Conservation (phyloP, 2,797 vertebrate genomes). For the Protosalanx chinensis region DNA sequence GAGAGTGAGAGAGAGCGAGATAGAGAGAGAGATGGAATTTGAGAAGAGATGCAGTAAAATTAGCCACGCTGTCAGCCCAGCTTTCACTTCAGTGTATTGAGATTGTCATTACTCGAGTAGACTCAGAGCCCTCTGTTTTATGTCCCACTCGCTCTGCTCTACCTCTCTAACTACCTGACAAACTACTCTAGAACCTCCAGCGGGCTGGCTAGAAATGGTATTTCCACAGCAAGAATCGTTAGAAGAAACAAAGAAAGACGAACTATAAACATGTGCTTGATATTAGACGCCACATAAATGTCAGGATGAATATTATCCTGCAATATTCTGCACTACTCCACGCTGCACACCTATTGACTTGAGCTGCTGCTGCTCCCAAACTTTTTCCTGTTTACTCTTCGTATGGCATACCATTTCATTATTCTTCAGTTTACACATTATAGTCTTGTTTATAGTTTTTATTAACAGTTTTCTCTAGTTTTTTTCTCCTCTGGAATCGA, state of each 20-base stretch:
- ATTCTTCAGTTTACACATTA: too few relatives aligned
- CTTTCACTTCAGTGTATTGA: conserved; percentile 78
- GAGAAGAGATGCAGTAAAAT: conserved; percentile 69
- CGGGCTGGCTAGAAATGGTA: conserved; percentile 58
- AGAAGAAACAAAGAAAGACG: not conserved
- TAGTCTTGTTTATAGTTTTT: too few relatives aligned
- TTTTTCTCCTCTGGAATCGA: too few relatives aligned
- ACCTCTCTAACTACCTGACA: conserved; percentile 65
- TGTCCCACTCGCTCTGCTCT: conserved; percentile 68
- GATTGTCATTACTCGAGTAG: conserved; percentile 78
- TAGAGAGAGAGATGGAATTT: conserved; percentile 29
- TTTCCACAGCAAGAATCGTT: conserved; percentile 7
- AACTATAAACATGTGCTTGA: not conserved
- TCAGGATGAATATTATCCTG: not conserved
- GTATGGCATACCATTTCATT: too few relatives aligned
- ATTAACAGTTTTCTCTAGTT: too few relatives aligned
- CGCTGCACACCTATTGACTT: too few relatives aligned
- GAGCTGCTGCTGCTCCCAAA: too few relatives aligned
- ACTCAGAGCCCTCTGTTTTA: conserved; percentile 71
- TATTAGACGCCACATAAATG: not conserved
- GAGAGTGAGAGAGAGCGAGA: not conserved
- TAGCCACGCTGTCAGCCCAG: conserved; percentile 77
- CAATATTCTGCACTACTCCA: too few relatives aligned
- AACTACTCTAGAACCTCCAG: conserved; percentile 67
- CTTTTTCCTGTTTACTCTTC: too few relatives aligned